phyloP scores from a whole-genome alignment of 2,888 invertebrate genomes.

The Crematogaster levior region DNA sequence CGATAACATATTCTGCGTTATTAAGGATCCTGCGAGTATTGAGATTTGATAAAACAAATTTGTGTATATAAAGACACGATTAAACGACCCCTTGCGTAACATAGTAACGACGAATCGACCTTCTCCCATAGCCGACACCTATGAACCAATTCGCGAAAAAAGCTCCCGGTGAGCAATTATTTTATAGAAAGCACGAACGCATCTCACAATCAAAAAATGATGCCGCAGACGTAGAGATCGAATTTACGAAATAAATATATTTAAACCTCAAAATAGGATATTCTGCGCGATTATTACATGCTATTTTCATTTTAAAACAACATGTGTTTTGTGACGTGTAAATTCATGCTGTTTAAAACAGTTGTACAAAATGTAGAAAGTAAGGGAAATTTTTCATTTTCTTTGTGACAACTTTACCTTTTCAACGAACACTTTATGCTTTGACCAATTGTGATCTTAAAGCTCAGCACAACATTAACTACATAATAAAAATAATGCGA shows the following conservation, averaged over 20 bases:
- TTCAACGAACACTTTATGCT: neutral
- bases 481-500: slow-evolving; percentile 1
- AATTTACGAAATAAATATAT: neutral
- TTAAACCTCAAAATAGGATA: neutral
- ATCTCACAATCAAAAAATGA: slow-evolving; percentile 51
- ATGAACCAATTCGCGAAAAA: slow-evolving; percentile 69
- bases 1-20: neutral
- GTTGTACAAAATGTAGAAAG: neutral
- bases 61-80: slow-evolving; percentile 23
- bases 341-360: neutral
- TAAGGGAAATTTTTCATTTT: neutral
- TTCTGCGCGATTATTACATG: neutral
- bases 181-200: slow-evolving; percentile 71
- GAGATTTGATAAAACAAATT: slow-evolving; percentile 51
- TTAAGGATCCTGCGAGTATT: slow-evolving; percentile 47
- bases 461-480: neutral
- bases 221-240: neutral
- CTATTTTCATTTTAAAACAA: neutral
- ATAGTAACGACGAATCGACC: slow-evolving; percentile 81
- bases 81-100: slow-evolving; percentile 64
- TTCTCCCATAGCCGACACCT: slow-evolving; percentile 76
- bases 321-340: neutral
- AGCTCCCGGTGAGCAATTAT: slow-evolving; percentile 57
- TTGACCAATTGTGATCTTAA: neutral
- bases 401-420: neutral